Evolutionary conservation across 2,888 invertebrate genomes (phyloP), one percentile per base, ranked within the genome.

Genomic region (Sylvicola fuscatus): DNA sequence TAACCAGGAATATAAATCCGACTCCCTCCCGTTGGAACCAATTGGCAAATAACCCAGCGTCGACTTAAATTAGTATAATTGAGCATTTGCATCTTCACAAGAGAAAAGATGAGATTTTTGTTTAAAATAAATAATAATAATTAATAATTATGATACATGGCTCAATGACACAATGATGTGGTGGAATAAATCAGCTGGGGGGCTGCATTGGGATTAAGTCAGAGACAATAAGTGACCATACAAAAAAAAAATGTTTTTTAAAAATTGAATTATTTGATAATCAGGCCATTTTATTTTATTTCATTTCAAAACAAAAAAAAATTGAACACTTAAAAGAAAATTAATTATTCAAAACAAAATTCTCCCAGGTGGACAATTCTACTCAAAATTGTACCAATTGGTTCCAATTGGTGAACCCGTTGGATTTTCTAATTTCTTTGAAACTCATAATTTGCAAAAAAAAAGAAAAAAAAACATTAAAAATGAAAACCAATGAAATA

Each of bases 321-420:
- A 14, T 30, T 35, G 13, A 31, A 15, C 30, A 37, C 35, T 42
- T 14, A 39, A 40, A 39, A 41, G 32, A 40, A 40, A 31, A 33
- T 38, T 38, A 39, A 39, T 38, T 33, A 30, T 34, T 35, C 35
- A 17, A 34, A 41, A 35, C 36, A 38, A 38, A 33, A 39, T 37
- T 38, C 40, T 37, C 43, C 44, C 44, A 44, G 42, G 42, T 44
- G 41, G 38, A 40, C 31, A 36, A 30, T 33, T 34, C 29, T 39
- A 27, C 37, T 30, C 26, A 33, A 31, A 29, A 36, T 34, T 34
- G 32, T 37, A 45, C 47, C 48, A 47, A 45, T 47, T 48, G 48
- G 47, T 48, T 47, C 46, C 46, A 46, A 44, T 46, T 45, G 44
- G 47, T 42, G 48, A 43, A 48, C 48, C 48, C 38, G 46, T 47